Evolutionary conservation across 2,113 vertebrate species (phyloP).

Genomic region (Hippoglossus stenolepis): DNA sequence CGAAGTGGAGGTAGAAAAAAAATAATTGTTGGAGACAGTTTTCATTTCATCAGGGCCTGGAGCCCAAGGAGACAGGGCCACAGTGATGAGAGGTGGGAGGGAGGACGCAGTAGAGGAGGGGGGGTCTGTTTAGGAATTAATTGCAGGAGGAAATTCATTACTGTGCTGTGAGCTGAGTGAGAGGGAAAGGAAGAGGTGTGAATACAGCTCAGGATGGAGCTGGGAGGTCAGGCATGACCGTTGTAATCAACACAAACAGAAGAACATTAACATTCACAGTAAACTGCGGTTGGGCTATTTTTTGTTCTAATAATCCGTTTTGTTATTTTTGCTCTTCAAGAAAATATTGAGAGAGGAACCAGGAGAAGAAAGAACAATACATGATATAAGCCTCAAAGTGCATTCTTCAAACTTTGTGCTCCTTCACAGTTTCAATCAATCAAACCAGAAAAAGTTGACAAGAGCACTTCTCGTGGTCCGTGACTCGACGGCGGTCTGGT

Average conservation of each 20-base stretch:
- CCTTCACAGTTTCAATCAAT: slow-evolving; percentile 46
- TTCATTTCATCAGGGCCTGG: slow-evolving; percentile 63
- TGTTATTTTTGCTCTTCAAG: background rate
- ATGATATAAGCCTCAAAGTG: background rate
- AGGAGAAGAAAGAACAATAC: slow-evolving; percentile 2
- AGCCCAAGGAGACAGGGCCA: slow-evolving; percentile 51
- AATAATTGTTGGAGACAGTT: slow-evolving; percentile 15
- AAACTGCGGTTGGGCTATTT: background rate
- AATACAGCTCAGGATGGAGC: slow-evolving; percentile 13
- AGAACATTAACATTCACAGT: background rate
- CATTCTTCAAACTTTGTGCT: slow-evolving; percentile 21
- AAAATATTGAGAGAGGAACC: background rate
- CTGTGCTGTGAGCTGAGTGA: slow-evolving; percentile 49
- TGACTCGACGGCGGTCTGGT: slow-evolving; percentile 23
- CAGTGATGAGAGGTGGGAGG: slow-evolving; percentile 40
- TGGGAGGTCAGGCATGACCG: slow-evolving; percentile 44
- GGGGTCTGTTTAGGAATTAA: slow-evolving; percentile 60
- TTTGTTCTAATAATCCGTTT: background rate
- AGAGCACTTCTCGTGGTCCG: slow-evolving; percentile 28
- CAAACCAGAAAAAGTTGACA: slow-evolving; percentile 44
- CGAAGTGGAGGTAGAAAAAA: slow-evolving; percentile 30
- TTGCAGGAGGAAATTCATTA: slow-evolving; percentile 65
- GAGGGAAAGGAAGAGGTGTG: slow-evolving; percentile 52
- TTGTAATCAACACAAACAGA: background rate
- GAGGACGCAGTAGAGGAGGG: no score